phyloP scores from a whole-genome alignment of 1,140 invertebrate species.

The Lepidurus packardi region DNA sequence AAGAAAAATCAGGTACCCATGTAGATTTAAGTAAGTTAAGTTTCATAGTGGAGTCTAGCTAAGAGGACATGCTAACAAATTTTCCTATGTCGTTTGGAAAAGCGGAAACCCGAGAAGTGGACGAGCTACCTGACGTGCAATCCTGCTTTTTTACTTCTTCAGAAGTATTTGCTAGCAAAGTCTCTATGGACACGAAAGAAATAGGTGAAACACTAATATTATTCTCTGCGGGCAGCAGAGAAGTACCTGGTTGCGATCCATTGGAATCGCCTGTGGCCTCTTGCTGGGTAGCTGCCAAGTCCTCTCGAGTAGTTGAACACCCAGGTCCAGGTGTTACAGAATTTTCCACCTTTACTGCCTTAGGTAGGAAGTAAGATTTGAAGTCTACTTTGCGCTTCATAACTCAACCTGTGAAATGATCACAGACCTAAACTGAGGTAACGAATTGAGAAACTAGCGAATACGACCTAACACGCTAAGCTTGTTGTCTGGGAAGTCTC shows the following conservation, averaged over 20 bases:
- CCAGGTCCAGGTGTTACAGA: not conserved
- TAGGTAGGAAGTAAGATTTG: not conserved
- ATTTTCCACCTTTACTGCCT: not conserved
- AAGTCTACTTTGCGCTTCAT: not conserved
- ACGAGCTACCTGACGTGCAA: not conserved
- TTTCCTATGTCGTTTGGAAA: not conserved
- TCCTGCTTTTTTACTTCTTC: not conserved
- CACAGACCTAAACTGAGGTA: too few species aligned
- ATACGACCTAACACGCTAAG: not conserved
- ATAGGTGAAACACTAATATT: not conserved
- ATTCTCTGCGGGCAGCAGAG: not conserved
- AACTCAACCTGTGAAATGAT: not conserved
- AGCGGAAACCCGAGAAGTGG: not conserved
- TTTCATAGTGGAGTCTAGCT: not conserved
- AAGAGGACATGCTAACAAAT: not conserved
- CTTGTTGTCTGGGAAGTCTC: not conserved
- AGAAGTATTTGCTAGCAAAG: not conserved
- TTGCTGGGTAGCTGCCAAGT: not conserved
- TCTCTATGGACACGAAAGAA: not conserved
- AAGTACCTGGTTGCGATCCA: not conserved
- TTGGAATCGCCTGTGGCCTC: not conserved
- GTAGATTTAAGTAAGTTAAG: not conserved
- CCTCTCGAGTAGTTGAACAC: not conserved
- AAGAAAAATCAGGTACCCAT: not conserved
- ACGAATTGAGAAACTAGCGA: not conserved